Evolutionary conservation across 2,113 vertebrate genomes (phyloP).

Genomic region (Barbus barbus): DNA sequence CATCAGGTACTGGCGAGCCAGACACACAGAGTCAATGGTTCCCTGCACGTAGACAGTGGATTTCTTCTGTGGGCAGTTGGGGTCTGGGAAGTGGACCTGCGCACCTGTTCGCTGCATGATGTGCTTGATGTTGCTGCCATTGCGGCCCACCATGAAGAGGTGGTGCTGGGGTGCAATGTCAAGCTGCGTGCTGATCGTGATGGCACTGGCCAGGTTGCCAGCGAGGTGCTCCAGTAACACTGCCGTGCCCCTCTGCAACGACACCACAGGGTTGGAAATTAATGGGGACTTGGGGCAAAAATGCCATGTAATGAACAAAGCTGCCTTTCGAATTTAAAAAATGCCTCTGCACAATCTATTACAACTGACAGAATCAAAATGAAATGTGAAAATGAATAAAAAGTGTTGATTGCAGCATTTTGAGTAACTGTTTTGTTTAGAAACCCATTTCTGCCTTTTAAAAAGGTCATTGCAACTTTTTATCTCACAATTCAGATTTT

Average conservation of each 20-base stretch:
- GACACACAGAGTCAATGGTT: constrained; percentile 96
- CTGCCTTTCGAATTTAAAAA: neutral
- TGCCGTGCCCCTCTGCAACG: constrained; percentile 88
- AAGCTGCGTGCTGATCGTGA: constrained; percentile 93
- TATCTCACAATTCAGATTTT: too few species aligned
- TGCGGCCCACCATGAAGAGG: constrained; percentile 99
- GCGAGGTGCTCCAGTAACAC: constrained; percentile 92
- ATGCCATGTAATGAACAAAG: neutral
- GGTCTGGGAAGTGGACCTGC: constrained; percentile 97
- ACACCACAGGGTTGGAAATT: neutral
- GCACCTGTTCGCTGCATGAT: constrained; percentile 97
- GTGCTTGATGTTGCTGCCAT: constrained; percentile 97
- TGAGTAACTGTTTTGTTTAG: too few species aligned
- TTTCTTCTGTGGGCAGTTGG: constrained; percentile 95
- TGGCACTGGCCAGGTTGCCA: constrained; percentile 89
- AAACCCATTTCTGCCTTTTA: too few species aligned
- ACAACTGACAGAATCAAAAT: neutral
- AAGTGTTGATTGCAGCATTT: too few species aligned
- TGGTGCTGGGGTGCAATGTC: constrained; percentile 97
- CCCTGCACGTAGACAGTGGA: constrained; percentile 99
- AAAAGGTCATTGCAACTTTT: too few species aligned
- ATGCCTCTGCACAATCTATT: neutral
- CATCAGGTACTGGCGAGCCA: constrained; percentile 98
- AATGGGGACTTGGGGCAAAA: neutral
- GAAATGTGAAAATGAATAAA: too few species aligned